Base-by-base conservation (phyloP, 2,888 invertebrate genomes). In the Aphrophora alni region DNA sequence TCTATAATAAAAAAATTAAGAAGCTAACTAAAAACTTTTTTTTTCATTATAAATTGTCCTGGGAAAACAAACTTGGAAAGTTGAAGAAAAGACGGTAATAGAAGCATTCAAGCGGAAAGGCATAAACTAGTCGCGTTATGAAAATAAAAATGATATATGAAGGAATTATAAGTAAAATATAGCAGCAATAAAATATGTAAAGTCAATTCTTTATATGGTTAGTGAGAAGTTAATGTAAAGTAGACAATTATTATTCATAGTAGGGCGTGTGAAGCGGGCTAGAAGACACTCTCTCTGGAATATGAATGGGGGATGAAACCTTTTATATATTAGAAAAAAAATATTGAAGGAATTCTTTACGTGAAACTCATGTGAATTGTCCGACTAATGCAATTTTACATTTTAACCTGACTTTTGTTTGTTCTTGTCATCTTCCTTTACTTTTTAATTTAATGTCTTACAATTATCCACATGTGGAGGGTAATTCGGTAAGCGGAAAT, bases 91-190 rank as follows among this genome's bases (percentile, higher is more conserved):
- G 59, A 59, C 12, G 59, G 59, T 59, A 59, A 59, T 59, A 59
- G 44, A 44, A 21, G 59, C 59, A 59, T n/a, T 14, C n/a, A 21
- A 3, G 59, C 59, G 14, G 59, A 59, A 59, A 10, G 21, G 21
- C 59, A 59, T 59, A 59, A 59, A 59, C 59, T 59, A 59, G 59
- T 59, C 59, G 21, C 12, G 59, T 21, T 59, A 59, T 59, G 59
- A 59, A 59, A 59, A 59, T 59, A 59, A 59, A 59, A 59, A 59
- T 59, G 59, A 59, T 59, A 59, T 59, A 59, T 59, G 59, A 59
- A 59, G 59, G 59, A 59, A 59, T 59, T 59, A 59, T 3, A 59
- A 59, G 59, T 59, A 59, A 59, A 59, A 59, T 59, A 59, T 59
- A 59, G 59, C 59, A 59, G 59, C 59, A 59, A 59, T 59, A 59